These are phyloP conservation scores for Epinephelus fuscoguttatus DNA, from an alignment of 2,113 vertebrate species.

Conservation along the genomic window DNA sequence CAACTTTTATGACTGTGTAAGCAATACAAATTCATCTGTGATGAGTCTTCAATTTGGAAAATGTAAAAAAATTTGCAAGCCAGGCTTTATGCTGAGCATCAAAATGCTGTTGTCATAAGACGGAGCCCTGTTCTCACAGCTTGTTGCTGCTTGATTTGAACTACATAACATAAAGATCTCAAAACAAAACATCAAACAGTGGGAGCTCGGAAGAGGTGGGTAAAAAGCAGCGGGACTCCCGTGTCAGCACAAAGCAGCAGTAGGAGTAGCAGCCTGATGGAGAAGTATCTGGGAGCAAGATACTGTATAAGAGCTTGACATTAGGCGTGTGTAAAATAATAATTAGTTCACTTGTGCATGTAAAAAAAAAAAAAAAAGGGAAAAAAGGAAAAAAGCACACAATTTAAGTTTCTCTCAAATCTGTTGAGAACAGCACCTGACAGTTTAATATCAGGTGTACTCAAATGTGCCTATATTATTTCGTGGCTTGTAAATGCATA, in stretches of 20 bases:
- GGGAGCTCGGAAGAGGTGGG: not conserved
- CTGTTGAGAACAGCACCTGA: not conserved
- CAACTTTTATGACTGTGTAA: not conserved
- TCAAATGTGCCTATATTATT: not conserved
- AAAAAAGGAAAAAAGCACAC: not conserved
- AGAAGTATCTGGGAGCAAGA: not conserved
- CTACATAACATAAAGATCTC: not conserved
- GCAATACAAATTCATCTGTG: not conserved
- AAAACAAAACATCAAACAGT: slow-evolving; percentile 1
- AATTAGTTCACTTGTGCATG: not conserved
- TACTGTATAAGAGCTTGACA: not conserved
- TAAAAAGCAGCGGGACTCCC: not conserved
- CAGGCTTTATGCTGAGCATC: not conserved
- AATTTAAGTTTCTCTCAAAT: not conserved
- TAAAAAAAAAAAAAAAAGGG: no score
- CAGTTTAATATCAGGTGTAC: not conserved
- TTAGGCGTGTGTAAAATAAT: not conserved
- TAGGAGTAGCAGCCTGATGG: not conserved
- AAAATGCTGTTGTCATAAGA: not conserved
- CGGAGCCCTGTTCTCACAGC: not conserved
- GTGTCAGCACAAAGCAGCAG: not conserved
- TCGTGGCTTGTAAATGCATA: not conserved
- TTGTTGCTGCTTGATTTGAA: not conserved
- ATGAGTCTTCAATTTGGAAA: not conserved
- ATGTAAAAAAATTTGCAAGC: not conserved